Conservation (phyloP, 2,888 invertebrate genomes). For the Callinectes sapidus region DNA sequence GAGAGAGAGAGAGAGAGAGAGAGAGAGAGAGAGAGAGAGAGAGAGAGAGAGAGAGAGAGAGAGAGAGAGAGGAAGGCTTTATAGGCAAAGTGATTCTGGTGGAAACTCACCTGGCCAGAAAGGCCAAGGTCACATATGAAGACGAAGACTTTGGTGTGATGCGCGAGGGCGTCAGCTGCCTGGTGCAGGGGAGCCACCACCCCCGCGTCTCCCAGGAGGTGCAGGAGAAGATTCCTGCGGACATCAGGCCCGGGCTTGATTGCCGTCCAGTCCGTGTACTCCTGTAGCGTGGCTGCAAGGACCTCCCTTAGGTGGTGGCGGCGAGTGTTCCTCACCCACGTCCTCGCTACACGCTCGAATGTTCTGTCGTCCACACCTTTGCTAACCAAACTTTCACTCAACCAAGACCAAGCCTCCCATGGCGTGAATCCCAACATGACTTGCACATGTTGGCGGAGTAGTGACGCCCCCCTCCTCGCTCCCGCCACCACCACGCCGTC, state of each 20-base stretch:
- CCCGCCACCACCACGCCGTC: constrained; percentile 71
- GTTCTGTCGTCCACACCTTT: constrained; percentile 57
- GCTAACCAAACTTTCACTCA: constrained; percentile 55
- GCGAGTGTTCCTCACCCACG: constrained; percentile 66
- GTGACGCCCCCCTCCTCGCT: constrained; percentile 35
- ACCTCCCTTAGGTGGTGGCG: constrained; percentile 69
- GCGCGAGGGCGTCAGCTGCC: constrained; percentile 63
- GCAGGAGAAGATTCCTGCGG: constrained; percentile 59
- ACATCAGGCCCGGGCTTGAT: constrained; percentile 44
- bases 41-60: constrained; percentile 17
- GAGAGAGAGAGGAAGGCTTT: neutral
- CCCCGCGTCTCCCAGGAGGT: constrained; percentile 69
- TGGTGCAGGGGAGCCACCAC: constrained; percentile 71
- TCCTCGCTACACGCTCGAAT: constrained; percentile 65
- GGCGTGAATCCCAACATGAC: constrained; percentile 69
- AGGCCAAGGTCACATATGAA: constrained; percentile 66
- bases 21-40: constrained; percentile 22
- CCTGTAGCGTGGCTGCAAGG: constrained; percentile 71
- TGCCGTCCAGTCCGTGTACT: constrained; percentile 73
- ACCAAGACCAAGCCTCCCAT: constrained; percentile 71
- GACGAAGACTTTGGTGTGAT: constrained; percentile 66
- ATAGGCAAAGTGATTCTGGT: neutral
- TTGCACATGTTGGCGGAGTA: constrained; percentile 53
- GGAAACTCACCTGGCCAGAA: neutral
- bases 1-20: neutral